Base-by-base conservation (phyloP, 2,888 invertebrate species). In the Micoletzkya japonica region DNA sequence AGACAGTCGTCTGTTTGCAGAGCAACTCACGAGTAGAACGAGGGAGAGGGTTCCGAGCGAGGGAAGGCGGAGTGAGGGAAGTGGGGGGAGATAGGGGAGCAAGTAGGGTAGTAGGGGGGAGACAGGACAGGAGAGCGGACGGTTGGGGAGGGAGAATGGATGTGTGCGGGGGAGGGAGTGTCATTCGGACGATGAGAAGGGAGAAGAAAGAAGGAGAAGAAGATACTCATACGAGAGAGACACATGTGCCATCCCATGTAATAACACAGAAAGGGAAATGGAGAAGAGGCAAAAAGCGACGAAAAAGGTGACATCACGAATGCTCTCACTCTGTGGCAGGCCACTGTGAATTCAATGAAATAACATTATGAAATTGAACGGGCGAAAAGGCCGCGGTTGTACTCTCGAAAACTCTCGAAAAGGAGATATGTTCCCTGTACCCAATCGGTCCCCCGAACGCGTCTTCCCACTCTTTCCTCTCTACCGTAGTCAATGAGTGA, bases 371-470 rank as follows among this genome's bases (percentile, higher is more conserved):
- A 44, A 20, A 14, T 10, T 14, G 20, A 44, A 44, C 20, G 20
- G 44, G 20, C 44, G 20, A 10, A 44, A 44, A 44, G 44, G 14
- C 10, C 10, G 44, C 44, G 44, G 44, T 44, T 44, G 44, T 10
- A 14, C 44, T 14, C 44, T 44, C n/a, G n/a, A n/a, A n/a, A n/a
- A n/a, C n/a, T n/a, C n/a, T n/a, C n/a, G n/a, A n/a, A n/a, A n/a
- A n/a, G n/a, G n/a, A n/a, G n/a, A n/a, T n/a, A n/a, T n/a, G n/a
- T 20, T 44, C 44, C 20, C 44, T 44, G 14, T 49, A 30, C 49
- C 50, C 49, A 63, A 32, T 63, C 50, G 63, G 63, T 63, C 63
- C 14, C 63, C 50, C 39, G 26, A n/a, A n/a, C n/a, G n/a, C n/a
- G n/a, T n/a, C n/a, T n/a, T n/a, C n/a, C n/a, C n/a, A n/a, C n/a